Conservation (phyloP, 2,113 vertebrate genomes). For the Pseudonaja textilis region DNA sequence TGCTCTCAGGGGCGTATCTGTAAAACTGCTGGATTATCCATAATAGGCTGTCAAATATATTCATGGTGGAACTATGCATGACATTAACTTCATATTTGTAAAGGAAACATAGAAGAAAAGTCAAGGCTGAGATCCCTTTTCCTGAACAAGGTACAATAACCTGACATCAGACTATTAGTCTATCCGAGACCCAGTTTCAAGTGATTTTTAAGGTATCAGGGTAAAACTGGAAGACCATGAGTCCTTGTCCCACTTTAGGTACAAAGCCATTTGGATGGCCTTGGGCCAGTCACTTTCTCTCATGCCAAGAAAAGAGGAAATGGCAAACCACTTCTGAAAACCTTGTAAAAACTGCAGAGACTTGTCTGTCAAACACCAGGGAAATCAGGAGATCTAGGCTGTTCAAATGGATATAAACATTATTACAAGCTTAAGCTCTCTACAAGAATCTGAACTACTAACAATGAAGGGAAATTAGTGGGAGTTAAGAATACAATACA, state of each 20-base stretch:
- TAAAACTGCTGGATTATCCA: background rate
- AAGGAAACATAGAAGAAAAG: background rate
- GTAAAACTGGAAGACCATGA: background rate
- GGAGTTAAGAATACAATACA: background rate
- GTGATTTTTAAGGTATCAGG: background rate
- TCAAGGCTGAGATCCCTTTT: background rate
- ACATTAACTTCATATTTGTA: slow-evolving; percentile 1
- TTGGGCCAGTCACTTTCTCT: background rate
- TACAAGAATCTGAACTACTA: background rate
- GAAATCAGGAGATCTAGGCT: background rate
- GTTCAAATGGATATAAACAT: background rate
- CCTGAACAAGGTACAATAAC: background rate
- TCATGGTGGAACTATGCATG: slow-evolving; percentile 1
- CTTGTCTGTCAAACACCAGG: background rate
- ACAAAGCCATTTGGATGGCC: background rate
- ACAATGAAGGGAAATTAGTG: background rate
- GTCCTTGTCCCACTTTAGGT: background rate
- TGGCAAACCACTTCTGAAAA: background rate
- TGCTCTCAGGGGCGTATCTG: background rate
- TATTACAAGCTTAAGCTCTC: background rate
- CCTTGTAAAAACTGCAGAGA: background rate
- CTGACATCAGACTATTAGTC: background rate
- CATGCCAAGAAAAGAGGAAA: background rate
- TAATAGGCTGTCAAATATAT: background rate
- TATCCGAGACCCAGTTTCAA: background rate